Base-by-base conservation (phyloP, 2,797 vertebrate species). In the Hapalemur alaotrensis region DNA sequence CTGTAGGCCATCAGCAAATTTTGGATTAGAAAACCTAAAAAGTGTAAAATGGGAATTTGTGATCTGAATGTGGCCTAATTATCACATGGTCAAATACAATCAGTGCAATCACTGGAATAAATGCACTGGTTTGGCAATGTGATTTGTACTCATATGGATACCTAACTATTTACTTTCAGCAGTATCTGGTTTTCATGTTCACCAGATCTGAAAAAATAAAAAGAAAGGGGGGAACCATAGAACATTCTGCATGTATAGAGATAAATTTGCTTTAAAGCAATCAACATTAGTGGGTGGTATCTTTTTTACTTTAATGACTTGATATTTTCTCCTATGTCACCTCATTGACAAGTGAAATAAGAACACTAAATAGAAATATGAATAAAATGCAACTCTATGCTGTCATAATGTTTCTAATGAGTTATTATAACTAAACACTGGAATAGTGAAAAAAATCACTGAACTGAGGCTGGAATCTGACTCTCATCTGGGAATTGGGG, bases 11-110 rank as follows among this genome's bases (percentile, higher is more conserved):
- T 93, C 93, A 94, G 43, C 73, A 32, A 17, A 25, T 88, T 84
- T 73, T 79, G 54, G 17, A 92, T 93, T 88, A 87, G 23, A 92
- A 96, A 96, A 89, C 38, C 15, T 38, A 83, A 93, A 95, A 87
- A 38, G 93, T 91, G 22, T 88, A 81, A 96, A 96, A 92, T 90
- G 61, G 25, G 83, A 78, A 89, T 93, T 73, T 93, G 65, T 90
- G 83, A 96, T 81, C 79, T 87, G 70, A 97, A 95, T 89, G 72
- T 52, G 59, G 28, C 81, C 89, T 92, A 96, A 93, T 96, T 89
- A 83, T 92, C 80, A 72, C 52, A 93, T 76, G 86, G 85, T 88
- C 94, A 95, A 94, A 94, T 65, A 83, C 69, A 96, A 76, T 93
- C 86, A 86, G 63, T 43, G 32, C 32, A 89, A 76, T 87, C 75